phyloP scores from a whole-genome alignment of 2,797 vertebrate species.

The Sternarchorhynchus goeldii region DNA sequence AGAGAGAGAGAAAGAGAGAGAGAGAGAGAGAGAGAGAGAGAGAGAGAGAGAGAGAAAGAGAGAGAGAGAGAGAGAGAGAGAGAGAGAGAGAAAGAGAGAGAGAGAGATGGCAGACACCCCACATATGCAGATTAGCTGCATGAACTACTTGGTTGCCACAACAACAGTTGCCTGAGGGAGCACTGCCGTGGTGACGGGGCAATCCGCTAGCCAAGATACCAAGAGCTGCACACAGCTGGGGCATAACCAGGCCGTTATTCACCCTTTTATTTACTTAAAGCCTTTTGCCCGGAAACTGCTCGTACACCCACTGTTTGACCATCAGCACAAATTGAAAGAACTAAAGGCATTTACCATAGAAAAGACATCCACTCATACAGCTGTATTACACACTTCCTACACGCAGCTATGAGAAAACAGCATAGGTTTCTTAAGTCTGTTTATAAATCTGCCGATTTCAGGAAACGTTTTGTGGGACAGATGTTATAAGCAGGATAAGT shows the following conservation, averaged over 20 bases:
- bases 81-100: too few relatives aligned
- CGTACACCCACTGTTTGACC: background rate
- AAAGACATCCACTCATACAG: background rate
- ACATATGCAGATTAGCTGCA: constrained; percentile 57
- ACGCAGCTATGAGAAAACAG: too few relatives aligned
- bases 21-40: background rate
- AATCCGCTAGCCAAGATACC: constrained; percentile 25
- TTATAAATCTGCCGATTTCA: too few relatives aligned
- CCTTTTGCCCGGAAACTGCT: background rate
- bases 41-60: background rate
- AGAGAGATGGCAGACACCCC: constrained; percentile 50
- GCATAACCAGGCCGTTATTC: background rate
- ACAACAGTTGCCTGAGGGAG: constrained; percentile 31
- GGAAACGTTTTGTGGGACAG: too few relatives aligned
- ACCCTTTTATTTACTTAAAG: constrained; percentile 13
- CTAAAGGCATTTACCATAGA: background rate
- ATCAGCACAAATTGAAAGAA: background rate
- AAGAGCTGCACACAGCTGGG: constrained; percentile 32
- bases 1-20: too few relatives aligned
- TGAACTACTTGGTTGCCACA: constrained; percentile 63
- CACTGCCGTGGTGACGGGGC: constrained; percentile 40
- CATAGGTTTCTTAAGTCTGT: too few relatives aligned
- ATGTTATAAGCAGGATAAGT: too few relatives aligned
- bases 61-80: background rate
- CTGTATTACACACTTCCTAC: too few relatives aligned